Base-by-base conservation (phyloP, 23 tunicate species). In the Ciona savignyi region DNA sequence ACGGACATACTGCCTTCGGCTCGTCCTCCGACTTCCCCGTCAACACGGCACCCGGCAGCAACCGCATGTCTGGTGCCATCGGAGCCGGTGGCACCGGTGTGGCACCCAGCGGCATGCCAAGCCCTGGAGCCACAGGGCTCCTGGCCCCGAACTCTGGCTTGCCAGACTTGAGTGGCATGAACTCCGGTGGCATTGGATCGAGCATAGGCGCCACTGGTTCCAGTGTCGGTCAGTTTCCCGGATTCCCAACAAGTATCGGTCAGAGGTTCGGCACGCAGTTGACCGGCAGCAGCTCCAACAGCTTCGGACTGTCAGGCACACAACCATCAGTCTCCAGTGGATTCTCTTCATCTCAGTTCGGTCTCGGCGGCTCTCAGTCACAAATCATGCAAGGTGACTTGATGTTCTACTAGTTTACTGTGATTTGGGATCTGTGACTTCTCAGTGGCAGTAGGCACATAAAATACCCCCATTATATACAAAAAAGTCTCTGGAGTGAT, bases 121-220 rank as follows among this genome's bases (percentile, higher is more conserved):
- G 92, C 66, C 83, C 92, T 23, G 92, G 78, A 20, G 92, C 83
- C 30, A 67, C 76, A 0, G 92, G 84, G 0, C 34, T 78, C 34
- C 33, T 79, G 33, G 71, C 84, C 33, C 78, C 84, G 0, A 33
- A 72, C 26, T 4, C 70, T 27, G 84, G 84, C 2, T 19, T 78
- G 25, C 63, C 68, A 23, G 84, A 78, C 32, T 63, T 63, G 6
- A 77, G 80, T 26, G 56, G 56, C 15, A 6, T 42, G 11, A 42
- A 42, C 56, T 42, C 34, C 74, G 49, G 77, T 77, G n/a, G n/a
- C n/a, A 29, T 88, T 1, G 80, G 83, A 9, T 71, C 82, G 4
- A 81, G 69, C 29, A 61, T 81, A 27, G 74, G 79, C 9, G 85
- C 65, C 3, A 42, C 56, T 9, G 9, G 9, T 42, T 42, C 15